Percentiles rank a stretch among this genome's conserved stretches.
Evolutionary conservation across 2,797 vertebrate species (phyloP).

Genomic region (Takifugu rubripes): DNA sequence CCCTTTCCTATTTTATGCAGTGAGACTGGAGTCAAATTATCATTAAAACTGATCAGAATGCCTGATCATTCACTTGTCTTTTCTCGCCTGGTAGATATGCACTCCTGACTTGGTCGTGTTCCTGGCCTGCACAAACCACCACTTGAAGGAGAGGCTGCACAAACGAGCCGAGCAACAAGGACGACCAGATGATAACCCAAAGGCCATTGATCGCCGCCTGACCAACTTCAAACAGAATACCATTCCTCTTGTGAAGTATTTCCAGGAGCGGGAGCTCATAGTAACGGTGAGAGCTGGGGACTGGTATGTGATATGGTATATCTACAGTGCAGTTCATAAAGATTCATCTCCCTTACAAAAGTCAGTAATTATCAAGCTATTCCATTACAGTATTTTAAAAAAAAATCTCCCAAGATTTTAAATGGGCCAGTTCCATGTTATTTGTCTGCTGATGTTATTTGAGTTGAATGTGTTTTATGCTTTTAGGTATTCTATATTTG

Average conservation of each 20-base stretch:
- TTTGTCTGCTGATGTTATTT: too few species aligned
- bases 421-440: too few species aligned
- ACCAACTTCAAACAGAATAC: slow-evolving; percentile 97
- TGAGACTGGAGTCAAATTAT: too few species aligned
- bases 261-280: slow-evolving; percentile 94
- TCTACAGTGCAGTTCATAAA: too few species aligned
- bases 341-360: too few species aligned
- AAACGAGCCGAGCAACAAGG: slow-evolving; percentile 93
- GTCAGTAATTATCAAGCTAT: too few species aligned
- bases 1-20: too few species aligned
- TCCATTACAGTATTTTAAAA: too few species aligned
- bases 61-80: neutral
- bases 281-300: slow-evolving; percentile 80
- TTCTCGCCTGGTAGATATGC: slow-evolving; percentile 81
- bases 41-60: too few species aligned
- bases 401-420: too few species aligned
- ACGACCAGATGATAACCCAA: slow-evolving; percentile 96
- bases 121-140: slow-evolving; percentile 90
- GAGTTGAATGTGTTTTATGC: too few species aligned
- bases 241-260: slow-evolving; percentile 92
- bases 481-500: too few species aligned
- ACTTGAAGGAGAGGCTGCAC: slow-evolving; percentile 90
- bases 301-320: neutral
- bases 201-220: slow-evolving; percentile 91
- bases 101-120: slow-evolving; percentile 96